Conservation (phyloP, 2,888 invertebrate species). For the Himalopsyche kuldschensis region DNA sequence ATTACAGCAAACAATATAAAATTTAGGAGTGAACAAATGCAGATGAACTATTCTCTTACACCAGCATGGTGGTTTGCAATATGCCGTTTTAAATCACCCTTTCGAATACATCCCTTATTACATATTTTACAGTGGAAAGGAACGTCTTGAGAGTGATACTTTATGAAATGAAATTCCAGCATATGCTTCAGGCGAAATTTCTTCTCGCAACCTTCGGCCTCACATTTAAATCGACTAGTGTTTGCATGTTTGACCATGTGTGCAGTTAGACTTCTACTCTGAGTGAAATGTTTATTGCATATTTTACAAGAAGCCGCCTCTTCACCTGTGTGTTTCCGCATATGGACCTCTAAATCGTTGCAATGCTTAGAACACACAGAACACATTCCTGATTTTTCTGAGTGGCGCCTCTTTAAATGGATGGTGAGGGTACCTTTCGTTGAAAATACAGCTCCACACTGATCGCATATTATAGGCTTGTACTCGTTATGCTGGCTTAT, state of each 20-base stretch:
- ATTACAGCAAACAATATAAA: no score
- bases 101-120: slow-evolving; percentile 52
- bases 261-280: slow-evolving; percentile 6
- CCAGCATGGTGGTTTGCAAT: not conserved
- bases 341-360: slow-evolving; percentile 58
- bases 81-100: slow-evolving; percentile 53
- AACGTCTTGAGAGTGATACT: slow-evolving; percentile 44
- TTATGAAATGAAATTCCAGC: slow-evolving; percentile 33
- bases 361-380: slow-evolving; percentile 8
- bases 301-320: not conserved
- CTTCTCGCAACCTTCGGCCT: slow-evolving; percentile 18
- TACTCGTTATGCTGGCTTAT: slow-evolving; percentile 49
- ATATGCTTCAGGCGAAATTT: slow-evolving; percentile 32
- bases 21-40: no score
- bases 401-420: slow-evolving; percentile 60
- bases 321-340: slow-evolving; percentile 59
- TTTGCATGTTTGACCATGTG: slow-evolving; percentile 43
- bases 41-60: no score
- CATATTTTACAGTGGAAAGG: slow-evolving; percentile 54
- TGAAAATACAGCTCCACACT: slow-evolving; percentile 56
- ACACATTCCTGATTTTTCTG: slow-evolving; percentile 58
- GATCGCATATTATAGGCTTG: slow-evolving; percentile 51
- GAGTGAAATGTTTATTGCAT: slow-evolving; percentile 14
- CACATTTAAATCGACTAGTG: slow-evolving; percentile 30
- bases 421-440: slow-evolving; percentile 60